phyloP scores from a whole-genome alignment of 2,113 vertebrate species.

The Micronycteris hirsuta region DNA sequence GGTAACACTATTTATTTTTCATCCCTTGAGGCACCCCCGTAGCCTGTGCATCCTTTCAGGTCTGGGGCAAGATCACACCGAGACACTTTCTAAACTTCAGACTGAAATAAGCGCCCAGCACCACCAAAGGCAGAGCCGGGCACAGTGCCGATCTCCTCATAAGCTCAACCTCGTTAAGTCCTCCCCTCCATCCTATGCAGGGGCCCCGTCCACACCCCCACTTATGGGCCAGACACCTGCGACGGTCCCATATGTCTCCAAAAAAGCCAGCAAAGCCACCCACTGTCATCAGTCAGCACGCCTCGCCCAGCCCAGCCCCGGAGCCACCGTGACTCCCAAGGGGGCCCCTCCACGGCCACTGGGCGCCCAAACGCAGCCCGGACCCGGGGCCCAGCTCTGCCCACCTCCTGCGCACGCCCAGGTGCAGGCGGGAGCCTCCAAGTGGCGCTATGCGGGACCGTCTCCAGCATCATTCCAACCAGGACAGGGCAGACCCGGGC shows the following conservation, averaged over 20 bases:
- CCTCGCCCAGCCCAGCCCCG: not conserved
- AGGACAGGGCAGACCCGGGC: not conserved
- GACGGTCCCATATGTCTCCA: not conserved
- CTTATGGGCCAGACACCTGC: not conserved
- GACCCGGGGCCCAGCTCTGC: not conserved
- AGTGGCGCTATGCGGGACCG: fast-evolving
- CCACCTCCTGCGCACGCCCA: not conserved
- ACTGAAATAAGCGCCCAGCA: not conserved
- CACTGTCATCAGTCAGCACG: not conserved
- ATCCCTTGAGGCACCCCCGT: not conserved
- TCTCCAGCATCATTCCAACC: not conserved
- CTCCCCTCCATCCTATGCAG: not conserved
- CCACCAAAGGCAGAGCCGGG: not conserved
- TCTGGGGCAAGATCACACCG: not conserved
- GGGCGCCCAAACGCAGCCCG: not conserved
- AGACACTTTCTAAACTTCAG: not conserved
- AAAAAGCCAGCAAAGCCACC: not conserved
- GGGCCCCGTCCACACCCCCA: not conserved
- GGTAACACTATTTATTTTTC: not conserved
- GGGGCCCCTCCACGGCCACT: not conserved
- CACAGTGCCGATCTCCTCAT: fast-evolving
- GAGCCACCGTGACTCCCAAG: not conserved
- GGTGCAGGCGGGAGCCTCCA: not conserved
- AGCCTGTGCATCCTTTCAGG: not conserved
- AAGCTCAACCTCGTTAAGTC: not conserved